phyloP scores from a whole-genome alignment of 2,888 invertebrate species.

The Polia nebulosa region DNA sequence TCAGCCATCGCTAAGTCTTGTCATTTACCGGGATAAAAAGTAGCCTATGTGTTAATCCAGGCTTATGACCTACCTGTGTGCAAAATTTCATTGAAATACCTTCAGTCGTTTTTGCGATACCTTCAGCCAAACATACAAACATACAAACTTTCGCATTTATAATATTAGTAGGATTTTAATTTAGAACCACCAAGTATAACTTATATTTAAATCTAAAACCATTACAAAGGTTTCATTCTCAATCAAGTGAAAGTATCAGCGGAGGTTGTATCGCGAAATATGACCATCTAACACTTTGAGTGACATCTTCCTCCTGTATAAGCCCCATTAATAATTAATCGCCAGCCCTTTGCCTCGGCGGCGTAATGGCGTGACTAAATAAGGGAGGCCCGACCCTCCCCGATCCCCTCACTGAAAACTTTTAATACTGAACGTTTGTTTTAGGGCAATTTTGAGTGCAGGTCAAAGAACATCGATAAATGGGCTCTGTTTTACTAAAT shows the following conservation, averaged over 20 bases:
- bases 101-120: no score
- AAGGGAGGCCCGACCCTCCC: conserved; percentile 79
- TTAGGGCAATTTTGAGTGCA: conserved; percentile 77
- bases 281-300: conserved; percentile 66
- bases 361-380: conserved; percentile 90
- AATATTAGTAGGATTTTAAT: no score
- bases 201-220: background rate
- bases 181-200: no score
- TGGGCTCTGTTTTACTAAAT: conserved; percentile 31
- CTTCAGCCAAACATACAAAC: no score
- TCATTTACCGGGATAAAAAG: no score
- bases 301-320: conserved; percentile 73
- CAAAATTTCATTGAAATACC: no score
- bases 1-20: no score
- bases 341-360: conserved; percentile 85
- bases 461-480: conserved; percentile 54
- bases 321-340: conserved; percentile 82
- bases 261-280: conserved; percentile 55
- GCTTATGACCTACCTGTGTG: no score
- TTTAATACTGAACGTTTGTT: conserved; percentile 83
- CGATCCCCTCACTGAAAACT: conserved; percentile 75
- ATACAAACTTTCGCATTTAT: no score
- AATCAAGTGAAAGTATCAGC: conserved; percentile 46
- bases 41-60: no score
- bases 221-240: conserved; percentile 13